Evolutionary conservation across 2,797 vertebrate genomes (phyloP), one percentile per base, ranked within the genome.

Genomic region (Knipowitschia caucasica): DNA sequence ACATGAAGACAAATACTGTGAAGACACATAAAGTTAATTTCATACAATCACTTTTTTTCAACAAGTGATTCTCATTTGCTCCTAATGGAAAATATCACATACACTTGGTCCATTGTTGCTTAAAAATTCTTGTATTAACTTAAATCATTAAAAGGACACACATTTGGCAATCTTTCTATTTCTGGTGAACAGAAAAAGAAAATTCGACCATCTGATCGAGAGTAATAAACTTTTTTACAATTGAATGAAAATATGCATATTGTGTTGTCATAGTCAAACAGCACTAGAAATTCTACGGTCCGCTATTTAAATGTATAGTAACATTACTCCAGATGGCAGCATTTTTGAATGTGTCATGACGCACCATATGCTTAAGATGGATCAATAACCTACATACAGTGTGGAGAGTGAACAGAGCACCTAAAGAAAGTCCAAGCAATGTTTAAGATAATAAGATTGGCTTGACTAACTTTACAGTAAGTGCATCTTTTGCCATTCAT

Each of bases 1-100:
- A 82, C 53, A 62, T 71, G 21, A 68, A 69, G 65, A 84, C 75
- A 70, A 67, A 56, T 53, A 71, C 59, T 56, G 67, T 67, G 46
- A 71, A 58, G 65, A 71, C 67, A 75, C 7, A 74, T 57, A 50
- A 66, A 53, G 39, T 74, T 49, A 57, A 61, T 44, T 45, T 66
- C 30, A 47, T 49, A 33, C 50, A 50, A 53, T 21, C 36, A 34
- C 27, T 15, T 34, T 47, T 47, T 42, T 73, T 45, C 62, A 34
- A 51, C 56, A 35, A 21, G 52, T 30, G 33, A 62, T 55, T 39
- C 25, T 15, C 9, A 18, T 8, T 53, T 10, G 9, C 24, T 47
- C 17, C 60, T 18, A 54, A 62, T 43, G 34, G 11, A 15, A 27
- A 15, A 46, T 11, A 39, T 65, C 45, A 56, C 36, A 67, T 21